These are phyloP conservation scores for Saccostrea glomerata DNA, from an alignment of 1,140 invertebrate genomes.

Conservation along the genomic window DNA sequence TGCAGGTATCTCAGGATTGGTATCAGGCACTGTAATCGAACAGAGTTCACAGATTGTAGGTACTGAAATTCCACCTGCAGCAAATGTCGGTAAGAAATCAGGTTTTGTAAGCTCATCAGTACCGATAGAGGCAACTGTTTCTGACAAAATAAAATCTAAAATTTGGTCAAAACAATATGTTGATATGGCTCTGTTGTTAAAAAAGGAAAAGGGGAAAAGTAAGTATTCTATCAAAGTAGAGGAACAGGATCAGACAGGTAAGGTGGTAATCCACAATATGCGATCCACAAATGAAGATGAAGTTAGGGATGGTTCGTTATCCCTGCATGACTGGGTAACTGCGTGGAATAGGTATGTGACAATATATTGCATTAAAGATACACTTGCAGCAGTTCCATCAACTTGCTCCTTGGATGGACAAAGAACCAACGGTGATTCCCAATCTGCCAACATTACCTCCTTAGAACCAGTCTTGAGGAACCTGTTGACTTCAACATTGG, in stretches of 20 bases:
- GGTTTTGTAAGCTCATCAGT: neutral
- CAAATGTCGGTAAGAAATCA: too few species aligned
- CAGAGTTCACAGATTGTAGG: too few species aligned
- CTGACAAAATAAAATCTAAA: neutral
- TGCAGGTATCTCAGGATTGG: too few species aligned
- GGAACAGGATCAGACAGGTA: neutral
- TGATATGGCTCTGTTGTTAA: neutral
- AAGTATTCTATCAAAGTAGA: neutral
- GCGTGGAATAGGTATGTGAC: conserved; percentile 2
- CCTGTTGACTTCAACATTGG: too few species aligned
- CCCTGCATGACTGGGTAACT: conserved; percentile 10
- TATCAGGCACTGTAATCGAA: too few species aligned
- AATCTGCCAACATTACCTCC: too few species aligned
- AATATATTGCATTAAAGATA: conserved; percentile 12
- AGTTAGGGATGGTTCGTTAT: neutral
- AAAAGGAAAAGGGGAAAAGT: neutral
- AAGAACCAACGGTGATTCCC: too few species aligned
- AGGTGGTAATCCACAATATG: neutral
- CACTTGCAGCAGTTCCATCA: conserved; percentile 13
- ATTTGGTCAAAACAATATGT: conserved; percentile 2
- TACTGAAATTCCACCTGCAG: too few species aligned
- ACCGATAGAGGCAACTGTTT: neutral
- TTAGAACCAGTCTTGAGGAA: too few species aligned
- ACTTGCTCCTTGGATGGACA: too few species aligned
- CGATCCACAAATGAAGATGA: too few species aligned